phyloP scores from a whole-genome alignment of 2,113 vertebrate genomes.

The Naja naja region DNA sequence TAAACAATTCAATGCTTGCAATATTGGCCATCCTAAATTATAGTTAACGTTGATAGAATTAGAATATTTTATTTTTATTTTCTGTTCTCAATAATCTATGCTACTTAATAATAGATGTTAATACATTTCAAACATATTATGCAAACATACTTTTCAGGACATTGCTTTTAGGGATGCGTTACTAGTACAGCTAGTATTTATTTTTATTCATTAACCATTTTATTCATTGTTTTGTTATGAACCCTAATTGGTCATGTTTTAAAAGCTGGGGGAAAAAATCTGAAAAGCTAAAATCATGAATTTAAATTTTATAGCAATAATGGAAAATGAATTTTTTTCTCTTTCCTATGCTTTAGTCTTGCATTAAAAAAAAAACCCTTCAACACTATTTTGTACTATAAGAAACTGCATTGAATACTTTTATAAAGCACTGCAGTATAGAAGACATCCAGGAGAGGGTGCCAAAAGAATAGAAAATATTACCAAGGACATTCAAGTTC shows the following conservation, averaged over 20 bases:
- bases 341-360: background rate
- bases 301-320: background rate
- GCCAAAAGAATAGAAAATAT: background rate
- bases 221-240: background rate
- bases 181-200: background rate
- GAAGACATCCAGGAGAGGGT: slow-evolving; percentile 8
- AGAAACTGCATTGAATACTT: no score
- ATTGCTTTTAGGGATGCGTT: background rate
- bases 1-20: background rate
- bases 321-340: background rate
- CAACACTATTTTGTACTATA: background rate
- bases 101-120: background rate
- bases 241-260: background rate
- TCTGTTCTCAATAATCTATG: background rate
- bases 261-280: background rate
- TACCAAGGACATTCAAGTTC: background rate
- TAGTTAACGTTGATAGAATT: background rate
- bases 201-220: background rate
- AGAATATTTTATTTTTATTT: background rate
- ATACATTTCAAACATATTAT: background rate
- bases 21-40: background rate
- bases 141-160: background rate
- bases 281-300: background rate
- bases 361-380: background rate
- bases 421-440: background rate